Evolutionary conservation across 1,140 invertebrate species (phyloP).

Genomic region (Delia radicum): DNA sequence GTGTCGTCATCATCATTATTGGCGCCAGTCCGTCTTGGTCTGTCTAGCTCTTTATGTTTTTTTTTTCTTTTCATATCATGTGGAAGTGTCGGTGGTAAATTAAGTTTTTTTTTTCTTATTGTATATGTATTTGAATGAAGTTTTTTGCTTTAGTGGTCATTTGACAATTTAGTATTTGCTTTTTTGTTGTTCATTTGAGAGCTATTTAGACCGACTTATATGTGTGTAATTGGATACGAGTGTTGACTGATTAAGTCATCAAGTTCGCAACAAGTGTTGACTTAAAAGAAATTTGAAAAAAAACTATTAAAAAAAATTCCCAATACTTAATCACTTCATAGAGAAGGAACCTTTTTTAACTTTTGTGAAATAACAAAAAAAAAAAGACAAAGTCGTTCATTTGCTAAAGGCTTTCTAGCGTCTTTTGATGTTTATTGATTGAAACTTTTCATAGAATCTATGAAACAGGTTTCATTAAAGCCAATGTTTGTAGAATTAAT

Average conservation of each 20-base stretch:
- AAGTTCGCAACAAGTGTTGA: not conserved
- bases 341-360: too few relatives aligned
- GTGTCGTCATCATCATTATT: not conserved
- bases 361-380: too few relatives aligned
- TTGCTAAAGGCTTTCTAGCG: too few relatives aligned
- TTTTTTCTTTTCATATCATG: not conserved
- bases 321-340: too few relatives aligned
- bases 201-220: not conserved
- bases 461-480: too few relatives aligned
- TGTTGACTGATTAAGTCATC: not conserved
- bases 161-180: not conserved
- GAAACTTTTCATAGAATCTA: too few relatives aligned
- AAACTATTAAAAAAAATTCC: too few relatives aligned
- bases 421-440: too few relatives aligned
- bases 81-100: not conserved
- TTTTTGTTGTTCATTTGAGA: not conserved
- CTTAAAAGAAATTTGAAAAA: too few relatives aligned
- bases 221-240: not conserved
- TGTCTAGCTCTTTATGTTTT: not conserved
- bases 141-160: not conserved
- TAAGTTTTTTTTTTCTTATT: not conserved
- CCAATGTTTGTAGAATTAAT: too few relatives aligned
- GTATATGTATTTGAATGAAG: not conserved
- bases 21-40: not conserved
- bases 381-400: too few relatives aligned